phyloP scores from a whole-genome alignment of 92 coral and sea anemone genomes.

The Heliopora coerulea region DNA sequence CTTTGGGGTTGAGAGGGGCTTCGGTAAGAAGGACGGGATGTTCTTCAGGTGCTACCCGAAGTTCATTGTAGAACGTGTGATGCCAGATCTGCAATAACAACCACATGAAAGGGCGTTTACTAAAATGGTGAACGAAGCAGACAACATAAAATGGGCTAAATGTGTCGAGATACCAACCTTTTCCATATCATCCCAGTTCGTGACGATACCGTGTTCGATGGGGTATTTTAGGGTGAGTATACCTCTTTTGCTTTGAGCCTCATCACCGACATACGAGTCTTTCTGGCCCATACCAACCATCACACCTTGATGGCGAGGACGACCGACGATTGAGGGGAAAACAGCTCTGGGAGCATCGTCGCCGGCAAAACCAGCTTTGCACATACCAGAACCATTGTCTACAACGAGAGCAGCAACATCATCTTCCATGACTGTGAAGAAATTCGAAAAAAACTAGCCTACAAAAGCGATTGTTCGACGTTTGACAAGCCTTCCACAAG shows the following conservation, averaged over 20 bases:
- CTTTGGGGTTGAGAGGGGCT: conserved; percentile 98
- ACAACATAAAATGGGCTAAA: neutral
- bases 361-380: conserved; percentile 99
- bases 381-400: conserved; percentile 99
- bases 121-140: neutral
- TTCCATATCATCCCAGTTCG: conserved; percentile 99
- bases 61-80: conserved; percentile 97
- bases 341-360: conserved; percentile 99
- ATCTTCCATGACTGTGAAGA: conserved; percentile 56
- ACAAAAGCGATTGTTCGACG: conserved; percentile 10
- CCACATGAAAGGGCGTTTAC: conserved; percentile 22
- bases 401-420: conserved; percentile 98
- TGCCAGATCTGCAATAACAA: conserved; percentile 81
- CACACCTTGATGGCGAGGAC: conserved; percentile 99
- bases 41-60: conserved; percentile 97
- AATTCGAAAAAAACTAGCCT: conserved; percentile 15
- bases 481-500: conserved; percentile 5
- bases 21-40: conserved; percentile 96
- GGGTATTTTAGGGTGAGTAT: conserved; percentile 96
- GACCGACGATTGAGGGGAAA: conserved; percentile 99
- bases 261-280: conserved; percentile 99
- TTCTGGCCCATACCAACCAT: conserved; percentile 99
- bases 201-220: conserved; percentile 99
- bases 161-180: conserved; percentile 50
- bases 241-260: conserved; percentile 99